These are phyloP conservation scores for Periphyllus acericola DNA, from an alignment of 2,888 invertebrate genomes.

Conservation along the genomic window DNA sequence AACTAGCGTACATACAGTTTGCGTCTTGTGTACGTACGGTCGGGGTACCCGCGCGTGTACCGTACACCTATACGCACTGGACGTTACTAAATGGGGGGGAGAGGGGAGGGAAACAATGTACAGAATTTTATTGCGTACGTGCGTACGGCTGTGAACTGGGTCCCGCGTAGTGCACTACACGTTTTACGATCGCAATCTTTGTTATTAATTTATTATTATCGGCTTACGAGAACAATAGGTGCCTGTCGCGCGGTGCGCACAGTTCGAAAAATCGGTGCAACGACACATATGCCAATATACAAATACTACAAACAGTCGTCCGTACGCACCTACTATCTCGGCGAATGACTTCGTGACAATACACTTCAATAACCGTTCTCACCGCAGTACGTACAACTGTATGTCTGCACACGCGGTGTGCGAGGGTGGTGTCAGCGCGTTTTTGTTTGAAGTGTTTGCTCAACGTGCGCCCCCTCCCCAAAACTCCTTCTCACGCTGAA, in stretches of 20 bases:
- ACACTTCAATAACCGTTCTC: conserved; percentile 33
- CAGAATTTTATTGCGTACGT: no score
- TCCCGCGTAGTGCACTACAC: neutral
- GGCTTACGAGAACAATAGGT: neutral
- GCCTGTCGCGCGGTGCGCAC: neutral
- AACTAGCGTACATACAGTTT: no score
- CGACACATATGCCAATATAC: no score
- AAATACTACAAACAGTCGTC: no score
- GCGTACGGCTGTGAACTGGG: neutral
- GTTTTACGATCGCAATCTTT: neutral
- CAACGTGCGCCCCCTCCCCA: neutral
- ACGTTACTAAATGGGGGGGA: no score
- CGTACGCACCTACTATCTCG: no score
- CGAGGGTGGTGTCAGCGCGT: neutral
- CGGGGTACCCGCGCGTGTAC: no score
- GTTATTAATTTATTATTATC: conserved; percentile 1
- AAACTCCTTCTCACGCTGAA: neutral
- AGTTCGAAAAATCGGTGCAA: neutral
- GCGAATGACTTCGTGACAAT: conserved; percentile 44
- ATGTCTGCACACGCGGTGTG: no score
- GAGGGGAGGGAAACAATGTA: no score
- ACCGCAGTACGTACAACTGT: neutral
- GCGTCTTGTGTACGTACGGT: no score
- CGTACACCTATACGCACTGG: no score
- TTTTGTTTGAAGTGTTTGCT: conserved; percentile 27